Percentiles rank a stretch among this genome's conserved stretches.
These are phyloP conservation scores for Bujurquina vittata DNA, from an alignment of 2,113 vertebrate genomes.

Conservation along the genomic window DNA sequence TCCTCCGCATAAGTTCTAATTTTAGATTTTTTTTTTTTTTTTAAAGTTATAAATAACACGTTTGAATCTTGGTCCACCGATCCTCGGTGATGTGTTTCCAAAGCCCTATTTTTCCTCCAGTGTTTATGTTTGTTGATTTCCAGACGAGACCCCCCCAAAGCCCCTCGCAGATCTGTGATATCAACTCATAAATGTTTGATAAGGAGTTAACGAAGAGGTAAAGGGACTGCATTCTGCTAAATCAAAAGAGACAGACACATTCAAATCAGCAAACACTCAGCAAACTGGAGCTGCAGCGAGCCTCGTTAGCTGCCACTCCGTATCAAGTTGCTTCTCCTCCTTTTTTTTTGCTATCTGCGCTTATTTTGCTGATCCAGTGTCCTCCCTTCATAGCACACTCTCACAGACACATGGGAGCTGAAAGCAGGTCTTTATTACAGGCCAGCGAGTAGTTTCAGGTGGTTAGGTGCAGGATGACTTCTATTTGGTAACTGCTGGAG, in stretches of 20 bases:
- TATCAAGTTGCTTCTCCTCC: neutral
- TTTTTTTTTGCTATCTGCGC: neutral
- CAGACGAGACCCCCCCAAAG: slow-evolving; percentile 37
- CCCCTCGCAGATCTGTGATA: slow-evolving; percentile 59
- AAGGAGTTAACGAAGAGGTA: slow-evolving; percentile 72
- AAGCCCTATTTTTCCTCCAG: slow-evolving; percentile 39
- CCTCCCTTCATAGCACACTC: neutral
- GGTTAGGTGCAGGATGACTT: neutral
- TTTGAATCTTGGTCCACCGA: slow-evolving; percentile 35
- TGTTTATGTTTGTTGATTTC: slow-evolving; percentile 74
- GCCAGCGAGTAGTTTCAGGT: neutral
- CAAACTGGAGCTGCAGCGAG: slow-evolving; percentile 44
- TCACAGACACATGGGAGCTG: neutral
- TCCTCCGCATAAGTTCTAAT: neutral
- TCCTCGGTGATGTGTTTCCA: slow-evolving; percentile 38
- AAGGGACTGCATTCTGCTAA: slow-evolving; percentile 52
- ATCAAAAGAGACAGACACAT: slow-evolving; percentile 61
- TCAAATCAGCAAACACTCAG: slow-evolving; percentile 61
- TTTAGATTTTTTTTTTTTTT: no score
- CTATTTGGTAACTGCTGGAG: neutral
- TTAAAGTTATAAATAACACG: slow-evolving; percentile 36
- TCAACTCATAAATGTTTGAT: slow-evolving; percentile 77
- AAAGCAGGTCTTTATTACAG: neutral
- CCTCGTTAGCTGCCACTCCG: slow-evolving; percentile 50
- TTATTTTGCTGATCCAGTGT: slow-evolving; percentile 31